Evolutionary conservation across 2,797 vertebrate genomes (phyloP).

Genomic region (Malurus splendens): DNA sequence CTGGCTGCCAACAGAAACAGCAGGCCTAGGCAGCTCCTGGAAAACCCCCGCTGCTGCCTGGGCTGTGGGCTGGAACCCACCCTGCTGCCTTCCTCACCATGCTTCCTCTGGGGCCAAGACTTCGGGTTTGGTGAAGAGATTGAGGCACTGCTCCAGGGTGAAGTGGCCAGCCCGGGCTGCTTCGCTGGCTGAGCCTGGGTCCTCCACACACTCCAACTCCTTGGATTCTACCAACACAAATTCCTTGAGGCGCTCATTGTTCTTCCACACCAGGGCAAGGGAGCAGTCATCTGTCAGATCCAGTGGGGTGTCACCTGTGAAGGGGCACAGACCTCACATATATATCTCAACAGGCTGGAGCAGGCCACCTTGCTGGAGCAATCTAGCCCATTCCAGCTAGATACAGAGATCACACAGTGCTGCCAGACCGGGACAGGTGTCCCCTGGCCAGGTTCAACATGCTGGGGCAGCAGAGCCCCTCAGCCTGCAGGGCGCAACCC

Average conservation of each 20-base stretch:
- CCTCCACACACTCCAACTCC: conserved; percentile 92
- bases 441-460: neutral
- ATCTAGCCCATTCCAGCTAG: neutral
- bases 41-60: neutral
- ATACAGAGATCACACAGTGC: accelerated
- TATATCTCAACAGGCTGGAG: neutral
- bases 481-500: accelerated
- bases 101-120: conserved; percentile 97
- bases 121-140: conserved; percentile 96
- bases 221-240: conserved; percentile 95
- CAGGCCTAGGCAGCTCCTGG: neutral
- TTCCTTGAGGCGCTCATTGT: conserved; percentile 93
- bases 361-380: neutral
- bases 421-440: neutral
- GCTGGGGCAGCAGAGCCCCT: neutral
- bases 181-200: conserved; percentile 88
- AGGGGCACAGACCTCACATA: neutral
- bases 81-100: conserved; percentile 76
- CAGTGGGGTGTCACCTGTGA: conserved; percentile 78
- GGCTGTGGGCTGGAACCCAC: neutral
- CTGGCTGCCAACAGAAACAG: neutral
- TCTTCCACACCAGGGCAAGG: conserved; percentile 94
- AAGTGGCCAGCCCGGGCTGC: conserved; percentile 93
- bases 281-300: conserved; percentile 86
- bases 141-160: conserved; percentile 97